phyloP scores from a whole-genome alignment of 1,140 invertebrate species.

The Pentalonia nigronervosa region DNA sequence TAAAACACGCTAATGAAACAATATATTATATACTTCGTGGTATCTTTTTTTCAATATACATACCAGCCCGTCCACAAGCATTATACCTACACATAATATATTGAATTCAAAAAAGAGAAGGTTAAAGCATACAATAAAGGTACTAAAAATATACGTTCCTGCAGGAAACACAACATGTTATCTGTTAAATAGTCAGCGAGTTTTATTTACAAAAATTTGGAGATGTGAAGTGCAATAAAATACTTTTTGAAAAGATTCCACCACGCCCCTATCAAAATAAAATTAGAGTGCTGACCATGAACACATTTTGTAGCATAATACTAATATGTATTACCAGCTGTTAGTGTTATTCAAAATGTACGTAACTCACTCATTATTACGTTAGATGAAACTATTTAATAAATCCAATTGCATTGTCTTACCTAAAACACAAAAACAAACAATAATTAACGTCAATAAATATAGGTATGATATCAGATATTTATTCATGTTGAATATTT shows the following conservation, averaged over 20 bases:
- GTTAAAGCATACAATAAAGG: not conserved
- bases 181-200: not conserved
- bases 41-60: not conserved
- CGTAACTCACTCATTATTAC: not conserved
- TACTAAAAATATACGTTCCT: not conserved
- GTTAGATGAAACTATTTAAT: not conserved
- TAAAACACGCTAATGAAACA: slow-evolving; percentile 44
- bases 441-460: not conserved
- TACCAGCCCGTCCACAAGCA: not conserved
- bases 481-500: not conserved
- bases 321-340: not conserved
- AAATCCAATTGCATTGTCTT: not conserved
- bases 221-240: not conserved
- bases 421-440: slow-evolving; percentile 37
- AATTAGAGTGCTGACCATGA: not conserved
- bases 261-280: not conserved
- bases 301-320: not conserved
- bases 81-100: not conserved
- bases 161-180: not conserved
- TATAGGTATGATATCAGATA: not conserved
- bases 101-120: not conserved
- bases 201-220: not conserved
- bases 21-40: not conserved
- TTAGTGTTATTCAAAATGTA: not conserved
- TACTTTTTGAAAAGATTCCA: not conserved